phyloP scores from a whole-genome alignment of 2,113 vertebrate species.

The Trematocara nigrifrons region DNA sequence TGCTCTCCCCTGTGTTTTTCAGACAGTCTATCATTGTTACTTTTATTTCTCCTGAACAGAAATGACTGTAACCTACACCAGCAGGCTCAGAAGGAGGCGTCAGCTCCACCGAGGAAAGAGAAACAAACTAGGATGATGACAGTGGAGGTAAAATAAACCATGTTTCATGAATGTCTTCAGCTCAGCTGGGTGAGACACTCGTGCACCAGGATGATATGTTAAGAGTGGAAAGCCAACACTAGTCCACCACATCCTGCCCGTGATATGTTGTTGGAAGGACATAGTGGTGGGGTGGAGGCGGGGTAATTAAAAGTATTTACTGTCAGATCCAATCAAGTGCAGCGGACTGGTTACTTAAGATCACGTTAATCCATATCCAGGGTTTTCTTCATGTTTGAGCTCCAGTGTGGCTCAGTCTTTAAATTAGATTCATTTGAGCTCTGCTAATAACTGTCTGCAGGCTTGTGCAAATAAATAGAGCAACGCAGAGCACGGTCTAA shows the following conservation, averaged over 20 bases:
- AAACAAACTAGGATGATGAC: slow-evolving; percentile 56
- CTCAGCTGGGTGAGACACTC: slow-evolving; percentile 15
- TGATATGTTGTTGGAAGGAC: neutral
- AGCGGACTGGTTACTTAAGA: neutral
- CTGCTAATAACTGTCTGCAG: neutral
- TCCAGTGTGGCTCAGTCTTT: neutral
- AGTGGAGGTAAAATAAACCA: slow-evolving; percentile 58
- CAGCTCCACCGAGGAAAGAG: slow-evolving; percentile 22
- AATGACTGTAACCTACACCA: slow-evolving; percentile 20
- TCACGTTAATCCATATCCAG: neutral
- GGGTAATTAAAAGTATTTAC: slow-evolving; percentile 55
- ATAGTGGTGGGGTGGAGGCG: neutral
- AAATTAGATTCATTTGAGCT: neutral
- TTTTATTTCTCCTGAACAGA: neutral
- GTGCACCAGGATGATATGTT: neutral
- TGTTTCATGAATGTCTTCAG: slow-evolving; percentile 3
- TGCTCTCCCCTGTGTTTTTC: neutral
- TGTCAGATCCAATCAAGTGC: slow-evolving; percentile 40
- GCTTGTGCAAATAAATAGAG: slow-evolving; percentile 25
- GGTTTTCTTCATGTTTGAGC: neutral
- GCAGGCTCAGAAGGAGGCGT: slow-evolving; percentile 8
- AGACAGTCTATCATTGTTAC: neutral
- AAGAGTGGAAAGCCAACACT: slow-evolving; percentile 15
- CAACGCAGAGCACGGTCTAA: neutral
- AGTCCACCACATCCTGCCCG: slow-evolving; percentile 38